Percentiles rank a stretch among this genome's conserved stretches.
Conservation (phyloP, 1,140 invertebrate species). For the Euglossa dilemma region DNA sequence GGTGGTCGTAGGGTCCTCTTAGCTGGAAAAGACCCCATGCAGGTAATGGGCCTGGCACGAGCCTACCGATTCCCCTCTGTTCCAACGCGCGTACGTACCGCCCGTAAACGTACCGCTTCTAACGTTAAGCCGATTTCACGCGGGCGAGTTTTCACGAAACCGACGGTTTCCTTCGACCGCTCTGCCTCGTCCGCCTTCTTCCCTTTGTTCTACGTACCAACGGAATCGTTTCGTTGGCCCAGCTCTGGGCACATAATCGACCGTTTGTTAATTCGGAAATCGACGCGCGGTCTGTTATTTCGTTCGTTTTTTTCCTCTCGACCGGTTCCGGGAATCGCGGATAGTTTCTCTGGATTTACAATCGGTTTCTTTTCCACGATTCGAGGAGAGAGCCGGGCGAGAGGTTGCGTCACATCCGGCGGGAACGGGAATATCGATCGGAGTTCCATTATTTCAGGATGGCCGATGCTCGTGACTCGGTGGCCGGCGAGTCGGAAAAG, state of each 20-base stretch:
- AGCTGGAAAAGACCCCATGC: conserved; percentile 59
- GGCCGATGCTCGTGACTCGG: not conserved
- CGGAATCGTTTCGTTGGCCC: no score
- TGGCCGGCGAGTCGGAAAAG: conserved; percentile 45
- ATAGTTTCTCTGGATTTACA: not conserved
- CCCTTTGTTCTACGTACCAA: not conserved
- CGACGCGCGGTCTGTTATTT: not conserved
- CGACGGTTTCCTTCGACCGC: not conserved
- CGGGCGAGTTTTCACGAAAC: conserved; percentile 40
- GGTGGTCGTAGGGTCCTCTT: conserved; percentile 57
- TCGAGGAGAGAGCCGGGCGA: not conserved
- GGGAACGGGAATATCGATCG: not conserved
- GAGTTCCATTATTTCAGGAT: not conserved
- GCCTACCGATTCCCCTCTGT: conserved; percentile 46
- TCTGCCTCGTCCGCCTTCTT: no score
- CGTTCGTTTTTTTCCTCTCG: not conserved
- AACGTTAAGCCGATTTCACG: conserved; percentile 62
- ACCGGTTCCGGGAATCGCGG: not conserved
- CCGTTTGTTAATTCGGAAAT: not conserved
- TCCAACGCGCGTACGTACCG: not conserved
- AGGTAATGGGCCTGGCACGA: conserved; percentile 64
- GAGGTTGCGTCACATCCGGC: not conserved
- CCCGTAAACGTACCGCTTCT: conserved; percentile 5
- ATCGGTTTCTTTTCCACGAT: not conserved
- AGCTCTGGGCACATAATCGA: no score